Percentiles rank a stretch among this genome's conserved stretches.
phyloP scores from a whole-genome alignment of 2,797 vertebrate species.

The Allobates femoralis region DNA sequence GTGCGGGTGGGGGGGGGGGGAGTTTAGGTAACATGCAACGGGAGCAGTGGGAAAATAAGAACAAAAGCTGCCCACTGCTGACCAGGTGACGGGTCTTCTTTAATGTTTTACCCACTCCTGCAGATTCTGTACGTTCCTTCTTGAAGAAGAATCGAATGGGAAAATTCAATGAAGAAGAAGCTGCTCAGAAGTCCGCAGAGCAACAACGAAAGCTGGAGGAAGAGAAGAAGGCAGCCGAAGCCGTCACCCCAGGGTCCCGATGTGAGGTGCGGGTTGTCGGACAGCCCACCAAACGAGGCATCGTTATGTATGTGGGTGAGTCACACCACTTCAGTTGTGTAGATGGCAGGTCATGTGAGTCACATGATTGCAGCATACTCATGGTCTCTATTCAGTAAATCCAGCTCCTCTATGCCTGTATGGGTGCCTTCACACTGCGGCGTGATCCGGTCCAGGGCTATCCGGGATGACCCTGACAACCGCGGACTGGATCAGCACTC shows the following conservation, averaged over 20 bases:
- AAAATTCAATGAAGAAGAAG: slow-evolving; percentile 79
- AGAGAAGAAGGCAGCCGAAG: slow-evolving; percentile 75
- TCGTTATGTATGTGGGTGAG: slow-evolving; percentile 91
- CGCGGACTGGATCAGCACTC: too few species aligned
- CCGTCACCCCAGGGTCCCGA: slow-evolving; percentile 80
- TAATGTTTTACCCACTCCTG: neutral
- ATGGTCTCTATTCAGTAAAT: too few species aligned
- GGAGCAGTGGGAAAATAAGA: too few species aligned
- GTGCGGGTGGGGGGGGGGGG: too few species aligned
- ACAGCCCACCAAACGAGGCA: slow-evolving; percentile 84
- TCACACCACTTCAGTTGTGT: slow-evolving; percentile 46
- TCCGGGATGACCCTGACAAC: too few species aligned
- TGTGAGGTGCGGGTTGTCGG: slow-evolving; percentile 82
- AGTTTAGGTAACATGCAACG: too few species aligned
- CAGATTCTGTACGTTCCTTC: slow-evolving; percentile 85
- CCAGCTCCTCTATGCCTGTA: too few species aligned
- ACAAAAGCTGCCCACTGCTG: too few species aligned
- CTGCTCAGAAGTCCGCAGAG: slow-evolving; percentile 73
- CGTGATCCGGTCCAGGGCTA: too few species aligned
- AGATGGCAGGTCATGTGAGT: neutral
- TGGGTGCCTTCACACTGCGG: too few species aligned
- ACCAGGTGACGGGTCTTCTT: neutral
- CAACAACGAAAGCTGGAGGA: slow-evolving; percentile 73
- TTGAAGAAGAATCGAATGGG: slow-evolving; percentile 84
- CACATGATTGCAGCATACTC: too few species aligned